Base-by-base conservation (phyloP, 2,113 vertebrate species). In the Varanus salvator region DNA sequence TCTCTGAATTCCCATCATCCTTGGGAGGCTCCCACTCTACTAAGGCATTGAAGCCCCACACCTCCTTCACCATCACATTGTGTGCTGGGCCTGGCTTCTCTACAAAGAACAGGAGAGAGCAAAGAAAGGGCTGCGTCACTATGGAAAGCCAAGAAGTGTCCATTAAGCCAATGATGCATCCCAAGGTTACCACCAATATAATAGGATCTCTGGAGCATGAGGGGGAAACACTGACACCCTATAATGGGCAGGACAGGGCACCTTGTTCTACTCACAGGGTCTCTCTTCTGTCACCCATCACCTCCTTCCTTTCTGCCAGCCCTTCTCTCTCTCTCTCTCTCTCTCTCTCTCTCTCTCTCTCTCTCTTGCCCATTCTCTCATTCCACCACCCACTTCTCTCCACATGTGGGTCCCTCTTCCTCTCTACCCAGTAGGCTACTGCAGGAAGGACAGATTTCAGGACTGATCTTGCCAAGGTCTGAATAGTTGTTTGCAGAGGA, bases 31-130 rank as follows among this genome's bases (percentile, higher is more conserved):
- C 96, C 98, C 98, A 99, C 89, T 98, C 97, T 87, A 99, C 91
- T 11, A 98, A 95, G 0, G 98, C 98, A 2, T 98, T 99, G 82
- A 97, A 98, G n/a, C 98, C 98, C 98, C 98, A 99, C 38, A 99
- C 97, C 12, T 99, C 98, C 78, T 97, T 97, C 89, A 99, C 97
- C 4, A 44, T 92, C 75, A 98, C 97, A 0, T 89, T 91, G 19
- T 96, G 66, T 0, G 98, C 95, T 0, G 98, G 98, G 3, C 98
- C 98, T 0, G 98, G 98, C 90, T 98, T 98, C 34, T 99, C 98
- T 99, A 94, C 11, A 92, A 91, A 29, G 8, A 69, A 85, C 17
- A n/a, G 60, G 1, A 8, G 11, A 1, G 5, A 34, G 3, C 75
- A 29, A 38, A 34, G 29, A 29, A 38, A 34, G 29, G n/a, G 31